Evolutionary conservation across 2,113 vertebrate genomes (phyloP).

Genomic region (Sylvilagus bachmani): DNA sequence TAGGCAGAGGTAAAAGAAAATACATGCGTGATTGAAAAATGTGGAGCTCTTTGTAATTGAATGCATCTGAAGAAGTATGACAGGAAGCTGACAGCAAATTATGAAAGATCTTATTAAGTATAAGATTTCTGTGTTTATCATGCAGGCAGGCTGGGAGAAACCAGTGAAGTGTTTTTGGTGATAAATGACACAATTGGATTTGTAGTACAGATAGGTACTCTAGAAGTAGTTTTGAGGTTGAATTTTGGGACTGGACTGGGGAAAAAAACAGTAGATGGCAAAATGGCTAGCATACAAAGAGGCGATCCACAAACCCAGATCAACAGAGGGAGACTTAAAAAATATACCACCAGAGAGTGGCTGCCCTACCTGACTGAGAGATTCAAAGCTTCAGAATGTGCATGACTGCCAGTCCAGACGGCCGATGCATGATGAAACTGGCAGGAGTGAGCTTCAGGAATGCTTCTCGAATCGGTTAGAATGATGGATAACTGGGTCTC

Average conservation of each 20-base stretch:
- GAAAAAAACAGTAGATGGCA: background rate
- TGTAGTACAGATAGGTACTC: background rate
- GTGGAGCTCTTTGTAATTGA: background rate
- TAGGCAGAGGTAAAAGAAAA: background rate
- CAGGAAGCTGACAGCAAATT: slow-evolving; percentile 16
- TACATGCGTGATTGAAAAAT: background rate
- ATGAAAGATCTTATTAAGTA: slow-evolving; percentile 22
- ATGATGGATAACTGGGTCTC: background rate
- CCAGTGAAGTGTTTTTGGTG: background rate
- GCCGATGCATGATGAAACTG: background rate
- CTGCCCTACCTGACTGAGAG: background rate
- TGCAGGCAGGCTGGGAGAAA: slow-evolving; percentile 6
- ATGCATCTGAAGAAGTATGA: background rate
- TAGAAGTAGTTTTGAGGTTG: background rate
- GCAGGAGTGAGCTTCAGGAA: background rate
- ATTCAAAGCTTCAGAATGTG: background rate
- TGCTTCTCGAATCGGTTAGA: background rate
- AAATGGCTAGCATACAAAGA: background rate
- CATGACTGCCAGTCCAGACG: background rate
- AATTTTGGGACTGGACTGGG: background rate
- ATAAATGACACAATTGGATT: slow-evolving; percentile 33
- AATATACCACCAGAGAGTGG: background rate
- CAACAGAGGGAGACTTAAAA: background rate
- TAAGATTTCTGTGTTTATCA: slow-evolving; percentile 58
- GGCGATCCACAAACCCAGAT: background rate